Evolutionary conservation across 2,113 vertebrate genomes (phyloP).

Genomic region (Poeciliopsis occidentalis): DNA sequence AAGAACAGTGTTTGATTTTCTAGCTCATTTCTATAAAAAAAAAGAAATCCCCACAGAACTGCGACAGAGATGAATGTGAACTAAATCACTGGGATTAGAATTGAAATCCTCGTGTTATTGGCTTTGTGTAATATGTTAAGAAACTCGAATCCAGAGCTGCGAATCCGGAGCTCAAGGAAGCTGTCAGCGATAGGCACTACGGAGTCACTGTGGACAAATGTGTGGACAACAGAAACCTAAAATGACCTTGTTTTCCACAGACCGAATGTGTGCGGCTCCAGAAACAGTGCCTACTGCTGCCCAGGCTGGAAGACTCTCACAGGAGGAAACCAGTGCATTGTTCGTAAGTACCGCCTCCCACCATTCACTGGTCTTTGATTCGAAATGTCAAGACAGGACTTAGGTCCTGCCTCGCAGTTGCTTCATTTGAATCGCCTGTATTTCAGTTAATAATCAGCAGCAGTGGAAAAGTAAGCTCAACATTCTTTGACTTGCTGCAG

Average conservation of each 20-base stretch:
- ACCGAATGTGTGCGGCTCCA: conserved; percentile 96
- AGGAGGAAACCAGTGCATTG: conserved; percentile 98
- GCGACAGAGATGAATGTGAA: too few relatives aligned
- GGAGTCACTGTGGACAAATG: not conserved
- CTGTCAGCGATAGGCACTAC: not conserved
- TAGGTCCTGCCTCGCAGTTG: not conserved
- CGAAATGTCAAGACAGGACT: not conserved
- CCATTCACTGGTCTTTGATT: not conserved
- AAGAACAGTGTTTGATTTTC: not conserved
- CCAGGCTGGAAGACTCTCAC: conserved; percentile 99
- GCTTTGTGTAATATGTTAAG: not conserved
- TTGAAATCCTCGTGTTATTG: too few relatives aligned
- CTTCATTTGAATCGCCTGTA: not conserved
- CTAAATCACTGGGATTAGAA: too few relatives aligned
- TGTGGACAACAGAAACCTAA: not conserved
- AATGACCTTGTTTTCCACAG: conserved; percentile 70
- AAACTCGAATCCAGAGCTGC: not conserved
- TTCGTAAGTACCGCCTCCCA: conserved; percentile 88
- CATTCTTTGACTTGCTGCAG: not conserved
- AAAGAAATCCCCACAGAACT: too few relatives aligned
- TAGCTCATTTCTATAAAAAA: not conserved
- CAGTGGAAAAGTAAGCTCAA: not conserved
- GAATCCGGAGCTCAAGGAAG: not conserved
- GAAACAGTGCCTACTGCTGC: conserved; percentile 95
- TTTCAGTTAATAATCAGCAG: not conserved